These are phyloP conservation scores for Metacarcinus magister DNA, from an alignment of 2,888 invertebrate species.

Conservation along the genomic window DNA sequence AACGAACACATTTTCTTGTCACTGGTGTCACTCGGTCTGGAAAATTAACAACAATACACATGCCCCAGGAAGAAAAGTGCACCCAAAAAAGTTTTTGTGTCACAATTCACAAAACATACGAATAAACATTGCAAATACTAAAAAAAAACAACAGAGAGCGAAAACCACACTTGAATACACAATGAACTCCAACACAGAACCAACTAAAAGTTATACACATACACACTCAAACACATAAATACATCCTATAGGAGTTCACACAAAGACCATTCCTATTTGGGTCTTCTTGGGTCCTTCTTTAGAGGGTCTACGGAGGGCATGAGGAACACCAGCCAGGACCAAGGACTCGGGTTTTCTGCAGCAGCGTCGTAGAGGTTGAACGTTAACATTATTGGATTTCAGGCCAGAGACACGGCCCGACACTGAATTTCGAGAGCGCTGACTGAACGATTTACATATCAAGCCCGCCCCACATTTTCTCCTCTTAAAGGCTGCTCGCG, in stretches of 20 bases:
- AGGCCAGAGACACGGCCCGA: not conserved
- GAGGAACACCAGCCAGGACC: not conserved
- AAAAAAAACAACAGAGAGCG: not conserved
- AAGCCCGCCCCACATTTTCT: not conserved
- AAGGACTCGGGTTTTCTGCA: not conserved
- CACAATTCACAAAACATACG: not conserved
- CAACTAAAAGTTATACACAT: not conserved
- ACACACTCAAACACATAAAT: not conserved
- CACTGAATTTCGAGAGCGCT: slow-evolving; percentile 15
- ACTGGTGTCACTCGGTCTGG: not conserved
- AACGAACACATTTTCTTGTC: not conserved
- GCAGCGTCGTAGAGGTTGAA: not conserved
- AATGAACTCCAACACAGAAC: too few species aligned
- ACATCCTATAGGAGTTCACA: not conserved
- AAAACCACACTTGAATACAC: too few species aligned
- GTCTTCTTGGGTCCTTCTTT: not conserved
- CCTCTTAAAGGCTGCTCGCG: not conserved
- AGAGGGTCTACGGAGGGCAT: too few species aligned
- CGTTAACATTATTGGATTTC: slow-evolving; percentile 30
- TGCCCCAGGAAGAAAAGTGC: not conserved
- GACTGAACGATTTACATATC: slow-evolving; percentile 48
- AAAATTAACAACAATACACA: not conserved
- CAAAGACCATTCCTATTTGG: not conserved
- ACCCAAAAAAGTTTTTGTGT: not conserved
- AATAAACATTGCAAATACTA: not conserved